phyloP scores from a whole-genome alignment of 2,797 vertebrate species.

The Poecilia picta region DNA sequence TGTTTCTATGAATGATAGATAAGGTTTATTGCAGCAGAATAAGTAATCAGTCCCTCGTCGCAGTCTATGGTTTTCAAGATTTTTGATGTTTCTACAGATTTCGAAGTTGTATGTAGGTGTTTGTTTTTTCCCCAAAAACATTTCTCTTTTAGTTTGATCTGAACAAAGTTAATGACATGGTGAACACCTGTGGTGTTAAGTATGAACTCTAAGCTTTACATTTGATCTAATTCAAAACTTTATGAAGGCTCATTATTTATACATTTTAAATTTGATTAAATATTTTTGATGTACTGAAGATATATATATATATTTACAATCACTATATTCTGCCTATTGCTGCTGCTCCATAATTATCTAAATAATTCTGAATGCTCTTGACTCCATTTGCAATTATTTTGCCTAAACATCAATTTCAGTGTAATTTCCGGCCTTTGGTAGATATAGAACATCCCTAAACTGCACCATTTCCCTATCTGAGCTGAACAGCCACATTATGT shows the following conservation, averaged over 20 bases:
- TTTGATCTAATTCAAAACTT: background rate
- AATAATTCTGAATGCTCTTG: background rate
- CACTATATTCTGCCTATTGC: background rate
- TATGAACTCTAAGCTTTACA: background rate
- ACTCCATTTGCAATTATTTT: conserved; percentile 16
- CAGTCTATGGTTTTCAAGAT: background rate
- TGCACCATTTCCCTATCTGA: background rate
- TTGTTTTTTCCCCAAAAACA: rapidly evolving
- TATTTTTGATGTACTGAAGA: background rate
- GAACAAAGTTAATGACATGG: background rate
- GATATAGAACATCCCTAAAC: background rate
- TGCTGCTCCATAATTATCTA: background rate
- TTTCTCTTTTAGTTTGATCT: background rate
- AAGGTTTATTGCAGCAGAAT: background rate
- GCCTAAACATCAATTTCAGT: conserved; percentile 4
- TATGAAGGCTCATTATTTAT: background rate
- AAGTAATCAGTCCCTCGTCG: background rate
- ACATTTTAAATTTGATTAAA: background rate
- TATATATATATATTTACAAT: background rate
- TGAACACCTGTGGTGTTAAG: background rate
- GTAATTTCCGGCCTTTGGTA: conserved; percentile 2
- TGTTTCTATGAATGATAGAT: background rate
- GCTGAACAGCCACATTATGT: background rate
- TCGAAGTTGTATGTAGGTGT: background rate
- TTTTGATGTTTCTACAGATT: background rate